Base-by-base conservation (phyloP, 1,140 invertebrate species). In the Battus philenor region DNA sequence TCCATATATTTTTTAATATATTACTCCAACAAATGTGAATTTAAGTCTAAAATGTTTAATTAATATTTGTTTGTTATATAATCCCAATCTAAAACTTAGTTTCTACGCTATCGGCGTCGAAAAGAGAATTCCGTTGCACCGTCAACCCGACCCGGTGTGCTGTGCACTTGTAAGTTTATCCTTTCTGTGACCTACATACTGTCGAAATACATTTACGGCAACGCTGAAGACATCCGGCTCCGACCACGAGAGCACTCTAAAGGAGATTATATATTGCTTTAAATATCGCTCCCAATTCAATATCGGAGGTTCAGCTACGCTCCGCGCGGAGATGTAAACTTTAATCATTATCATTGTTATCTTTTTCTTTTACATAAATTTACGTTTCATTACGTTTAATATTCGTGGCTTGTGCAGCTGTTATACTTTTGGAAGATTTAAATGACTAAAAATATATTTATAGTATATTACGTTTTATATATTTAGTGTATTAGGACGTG, bases 201-300 rank as follows among this genome's bases (percentile, higher is more conserved):
- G n/a, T 26, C 22, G 13, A 26, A 27, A 29, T 41, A 41, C 38
- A 41, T 41, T 41, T 41, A 27, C 38, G 38, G 13, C 13, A 24
- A 27, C 15, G 38, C 24, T 41, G 29, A 41, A 41, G 38, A 41
- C 24, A 41, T 27, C 12, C 38, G 24, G 15, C 38, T 16, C 29
- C 24, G 15, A 27, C 22, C 27, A 26, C 22, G 6, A 10, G 13
- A 27, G 15, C 15, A 27, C 22, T 27, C 7, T 16, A 41, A 27
- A 29, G 38, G 13, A 27, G 13, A 27, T 41, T 10, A 16, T 26
- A 41, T 29, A 17, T 29, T 6, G 38, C 38, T 16, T 20, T 2
- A 20, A 20, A 20, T 20, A 20, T 20, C 18, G 18, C 6, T 20
- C 6, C 9, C 8, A 16, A 17, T 27, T 26, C 36, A 41, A 26